phyloP scores from a whole-genome alignment of 2,888 invertebrate species.

The Gisinianus flammeolus region DNA sequence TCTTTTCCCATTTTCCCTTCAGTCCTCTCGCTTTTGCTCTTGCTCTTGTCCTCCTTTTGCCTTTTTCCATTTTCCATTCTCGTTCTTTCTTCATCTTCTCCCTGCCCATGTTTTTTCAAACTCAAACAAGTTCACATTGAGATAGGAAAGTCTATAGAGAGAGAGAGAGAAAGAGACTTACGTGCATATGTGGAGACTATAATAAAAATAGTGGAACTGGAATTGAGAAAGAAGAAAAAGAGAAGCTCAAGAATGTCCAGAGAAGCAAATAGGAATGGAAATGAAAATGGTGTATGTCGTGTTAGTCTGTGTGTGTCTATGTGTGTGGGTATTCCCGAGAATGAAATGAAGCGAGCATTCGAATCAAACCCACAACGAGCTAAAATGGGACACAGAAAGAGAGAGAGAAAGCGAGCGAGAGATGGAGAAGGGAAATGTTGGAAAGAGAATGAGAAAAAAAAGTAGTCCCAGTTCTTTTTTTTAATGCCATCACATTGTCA shows the following conservation, averaged over 20 bases:
- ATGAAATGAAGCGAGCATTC: background rate
- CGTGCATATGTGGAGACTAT: background rate
- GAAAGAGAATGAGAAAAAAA: background rate
- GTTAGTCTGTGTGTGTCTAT: background rate
- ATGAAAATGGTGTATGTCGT: background rate
- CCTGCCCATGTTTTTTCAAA: background rate
- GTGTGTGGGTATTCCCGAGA: background rate
- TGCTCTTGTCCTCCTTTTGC: background rate
- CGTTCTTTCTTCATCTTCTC: background rate
- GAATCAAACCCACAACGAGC: background rate
- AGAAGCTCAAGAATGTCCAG: background rate
- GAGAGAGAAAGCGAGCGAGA: background rate
- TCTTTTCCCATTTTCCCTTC: background rate
- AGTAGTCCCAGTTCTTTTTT: background rate
- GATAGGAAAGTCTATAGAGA: background rate
- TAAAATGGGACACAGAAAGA: background rate
- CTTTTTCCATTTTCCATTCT: background rate
- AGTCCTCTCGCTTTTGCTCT: slow-evolving; percentile 6
- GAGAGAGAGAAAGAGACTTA: background rate
- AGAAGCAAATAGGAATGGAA: background rate
- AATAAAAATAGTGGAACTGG: background rate
- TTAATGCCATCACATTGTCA: background rate
- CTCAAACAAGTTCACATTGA: background rate
- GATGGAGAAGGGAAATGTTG: no score
- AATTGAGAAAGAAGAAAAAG: slow-evolving; percentile 5